A percentile compares a stretch with the other conserved stretches of the same genome.
Evolutionary conservation across 2,888 invertebrate species (phyloP).

Genomic region (Laspeyria flexula): DNA sequence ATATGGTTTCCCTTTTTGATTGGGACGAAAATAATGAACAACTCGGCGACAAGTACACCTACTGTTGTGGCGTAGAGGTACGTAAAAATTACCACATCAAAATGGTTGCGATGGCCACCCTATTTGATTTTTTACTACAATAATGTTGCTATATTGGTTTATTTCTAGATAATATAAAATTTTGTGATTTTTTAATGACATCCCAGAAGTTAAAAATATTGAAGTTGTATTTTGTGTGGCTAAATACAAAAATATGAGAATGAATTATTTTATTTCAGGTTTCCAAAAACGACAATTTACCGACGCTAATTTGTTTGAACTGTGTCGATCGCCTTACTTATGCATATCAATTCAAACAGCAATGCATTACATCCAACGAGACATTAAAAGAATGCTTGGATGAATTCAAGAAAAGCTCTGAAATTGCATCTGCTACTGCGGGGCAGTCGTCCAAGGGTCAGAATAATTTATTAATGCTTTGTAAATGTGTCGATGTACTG

Average conservation of each 20-base stretch:
- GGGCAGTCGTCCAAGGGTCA: constrained; percentile 64
- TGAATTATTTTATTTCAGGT: constrained; percentile 63
- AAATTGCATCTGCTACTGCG: constrained; percentile 63
- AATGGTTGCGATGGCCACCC: constrained; percentile 87
- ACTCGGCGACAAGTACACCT: constrained; percentile 81
- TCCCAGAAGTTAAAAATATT: constrained; percentile 60
- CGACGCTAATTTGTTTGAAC: constrained; percentile 80
- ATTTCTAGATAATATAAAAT: constrained; percentile 66
- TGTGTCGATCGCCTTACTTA: constrained; percentile 81
- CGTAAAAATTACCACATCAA: constrained; percentile 79
- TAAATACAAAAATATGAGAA: constrained; percentile 7
- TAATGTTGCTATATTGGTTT: constrained; percentile 84
- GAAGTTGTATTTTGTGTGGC: constrained; percentile 12
- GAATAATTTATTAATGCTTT: too few species aligned
- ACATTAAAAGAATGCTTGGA: constrained; percentile 81
- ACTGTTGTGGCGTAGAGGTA: constrained; percentile 82
- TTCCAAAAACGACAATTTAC: constrained; percentile 75
- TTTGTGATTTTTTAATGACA: constrained; percentile 77
- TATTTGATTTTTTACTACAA: constrained; percentile 74
- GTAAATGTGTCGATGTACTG: too few species aligned
- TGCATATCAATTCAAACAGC: constrained; percentile 82
- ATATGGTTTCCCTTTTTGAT: constrained; percentile 84
- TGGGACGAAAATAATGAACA: constrained; percentile 86
- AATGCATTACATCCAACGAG: constrained; percentile 79
- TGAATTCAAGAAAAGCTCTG: constrained; percentile 76